These are phyloP conservation scores for Lasioglossum oenotherae DNA, from an alignment of 2,888 invertebrate species.

Conservation along the genomic window DNA sequence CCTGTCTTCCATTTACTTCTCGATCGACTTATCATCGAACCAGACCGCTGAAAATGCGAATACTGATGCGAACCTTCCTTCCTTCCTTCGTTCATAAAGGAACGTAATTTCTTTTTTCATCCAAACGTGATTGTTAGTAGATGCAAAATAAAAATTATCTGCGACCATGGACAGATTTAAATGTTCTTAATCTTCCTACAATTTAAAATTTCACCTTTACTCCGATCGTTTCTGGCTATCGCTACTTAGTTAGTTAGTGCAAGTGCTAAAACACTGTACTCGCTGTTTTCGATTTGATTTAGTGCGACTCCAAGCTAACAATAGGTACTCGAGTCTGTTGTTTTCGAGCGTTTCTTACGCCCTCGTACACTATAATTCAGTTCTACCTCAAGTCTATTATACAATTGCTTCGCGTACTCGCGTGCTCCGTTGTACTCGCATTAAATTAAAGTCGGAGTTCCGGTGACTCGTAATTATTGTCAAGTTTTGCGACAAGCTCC, in stretches of 20 bases:
- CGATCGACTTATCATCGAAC: constrained; percentile 28
- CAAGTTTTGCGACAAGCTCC: not conserved
- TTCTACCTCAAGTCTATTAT: not conserved
- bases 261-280: not conserved
- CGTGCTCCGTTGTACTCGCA: not conserved
- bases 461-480: not conserved
- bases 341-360: not conserved
- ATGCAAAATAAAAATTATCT: not conserved
- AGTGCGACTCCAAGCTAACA: not conserved
- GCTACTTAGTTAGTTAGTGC: not conserved
- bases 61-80: not conserved
- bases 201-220: not conserved
- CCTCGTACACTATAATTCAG: not conserved
- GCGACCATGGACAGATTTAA: not conserved
- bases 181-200: not conserved
- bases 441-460: not conserved
- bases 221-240: not conserved
- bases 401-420: not conserved
- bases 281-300: not conserved
- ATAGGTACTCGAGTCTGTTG: not conserved
- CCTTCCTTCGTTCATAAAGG: not conserved
- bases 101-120: not conserved
- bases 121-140: not conserved
- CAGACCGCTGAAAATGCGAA: constrained; percentile 9
- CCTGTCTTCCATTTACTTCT: not conserved